Evolutionary conservation across 2,113 vertebrate species (phyloP).

Genomic region (Thermophis baileyi): DNA sequence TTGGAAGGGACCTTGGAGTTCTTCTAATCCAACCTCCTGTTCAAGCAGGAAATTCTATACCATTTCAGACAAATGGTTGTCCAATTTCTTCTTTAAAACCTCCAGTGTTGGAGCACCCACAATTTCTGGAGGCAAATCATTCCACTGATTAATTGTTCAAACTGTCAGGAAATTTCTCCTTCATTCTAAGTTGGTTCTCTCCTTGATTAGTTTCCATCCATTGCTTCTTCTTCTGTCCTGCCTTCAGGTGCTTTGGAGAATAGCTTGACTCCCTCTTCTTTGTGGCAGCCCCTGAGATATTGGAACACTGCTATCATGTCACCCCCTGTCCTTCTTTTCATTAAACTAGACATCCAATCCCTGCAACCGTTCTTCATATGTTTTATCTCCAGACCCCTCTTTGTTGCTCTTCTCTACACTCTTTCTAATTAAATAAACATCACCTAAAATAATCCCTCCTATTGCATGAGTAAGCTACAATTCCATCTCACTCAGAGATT

Average conservation of each 20-base stretch:
- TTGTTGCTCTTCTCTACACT: not conserved
- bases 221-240: not conserved
- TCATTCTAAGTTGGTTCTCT: not conserved
- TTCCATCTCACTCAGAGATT: not conserved
- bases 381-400: not conserved
- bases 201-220: not conserved
- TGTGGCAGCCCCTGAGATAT: not conserved
- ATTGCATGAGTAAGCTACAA: not conserved
- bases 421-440: not conserved
- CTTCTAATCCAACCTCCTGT: not conserved
- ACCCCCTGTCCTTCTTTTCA: not conserved
- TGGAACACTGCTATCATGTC: not conserved
- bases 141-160: not conserved
- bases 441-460: not conserved
- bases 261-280: not conserved
- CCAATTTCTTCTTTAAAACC: not conserved
- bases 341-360: not conserved
- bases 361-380: not conserved
- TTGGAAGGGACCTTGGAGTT: not conserved
- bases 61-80: not conserved
- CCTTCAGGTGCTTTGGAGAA: not conserved
- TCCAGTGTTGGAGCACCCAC: not conserved
- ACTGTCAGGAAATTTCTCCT: not conserved
- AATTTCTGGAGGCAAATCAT: not conserved
- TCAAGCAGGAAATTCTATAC: not conserved